Conservation (phyloP, 2,113 vertebrate species). For the Pseudonaja textilis region DNA sequence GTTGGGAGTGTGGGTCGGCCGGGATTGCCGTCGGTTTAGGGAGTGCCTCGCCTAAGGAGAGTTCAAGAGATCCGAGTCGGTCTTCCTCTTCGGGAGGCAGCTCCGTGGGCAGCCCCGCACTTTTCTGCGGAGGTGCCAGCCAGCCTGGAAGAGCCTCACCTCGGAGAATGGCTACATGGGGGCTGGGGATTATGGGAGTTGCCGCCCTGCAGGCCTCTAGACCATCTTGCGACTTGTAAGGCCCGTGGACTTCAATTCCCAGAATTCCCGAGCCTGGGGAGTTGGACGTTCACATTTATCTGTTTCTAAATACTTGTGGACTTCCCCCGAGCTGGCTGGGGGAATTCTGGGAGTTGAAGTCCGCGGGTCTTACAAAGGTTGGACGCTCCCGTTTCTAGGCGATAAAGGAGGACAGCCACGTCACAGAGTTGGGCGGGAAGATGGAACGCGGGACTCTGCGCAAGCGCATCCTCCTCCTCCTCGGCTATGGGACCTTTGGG, state of each 20-base stretch:
- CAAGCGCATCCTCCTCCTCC: neutral
- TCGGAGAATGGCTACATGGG: neutral
- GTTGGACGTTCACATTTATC: neutral
- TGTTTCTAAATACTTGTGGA: neutral
- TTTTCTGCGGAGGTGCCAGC: neutral
- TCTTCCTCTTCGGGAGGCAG: neutral
- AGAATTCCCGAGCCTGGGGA: neutral
- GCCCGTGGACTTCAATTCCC: neutral
- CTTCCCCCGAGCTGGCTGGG: neutral
- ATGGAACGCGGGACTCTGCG: neutral
- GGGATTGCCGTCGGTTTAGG: neutral
- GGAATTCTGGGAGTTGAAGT: neutral
- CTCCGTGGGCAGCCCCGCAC: neutral
- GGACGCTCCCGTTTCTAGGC: neutral
- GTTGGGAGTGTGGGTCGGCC: neutral
- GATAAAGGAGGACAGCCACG: neutral
- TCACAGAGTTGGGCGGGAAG: neutral
- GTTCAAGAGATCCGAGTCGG: neutral
- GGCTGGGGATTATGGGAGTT: neutral
- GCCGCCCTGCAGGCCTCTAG: too few relatives aligned
- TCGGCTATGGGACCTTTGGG: neutral
- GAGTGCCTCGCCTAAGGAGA: neutral
- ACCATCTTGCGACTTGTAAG: neutral
- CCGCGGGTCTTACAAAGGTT: neutral
- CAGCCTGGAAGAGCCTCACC: neutral